These are phyloP conservation scores for Papilio polytes DNA, from an alignment of 1,140 invertebrate genomes.

Conservation along the genomic window DNA sequence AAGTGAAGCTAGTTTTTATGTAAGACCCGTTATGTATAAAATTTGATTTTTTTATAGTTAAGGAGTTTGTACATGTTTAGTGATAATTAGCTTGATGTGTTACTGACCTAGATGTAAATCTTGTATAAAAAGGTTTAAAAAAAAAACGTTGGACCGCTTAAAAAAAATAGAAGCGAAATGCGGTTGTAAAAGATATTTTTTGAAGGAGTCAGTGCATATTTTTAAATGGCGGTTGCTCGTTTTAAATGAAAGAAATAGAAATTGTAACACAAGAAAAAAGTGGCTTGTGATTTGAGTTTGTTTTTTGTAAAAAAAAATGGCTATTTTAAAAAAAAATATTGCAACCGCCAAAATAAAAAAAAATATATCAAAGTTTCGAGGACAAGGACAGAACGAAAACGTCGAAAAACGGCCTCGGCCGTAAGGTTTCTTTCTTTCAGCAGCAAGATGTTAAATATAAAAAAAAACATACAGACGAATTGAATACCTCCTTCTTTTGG, in stretches of 20 bases:
- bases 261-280: slow-evolving; percentile 78
- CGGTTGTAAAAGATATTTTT: slow-evolving; percentile 70
- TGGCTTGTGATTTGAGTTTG: slow-evolving; percentile 65
- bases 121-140: slow-evolving; percentile 36
- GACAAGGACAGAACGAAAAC: slow-evolving; percentile 32
- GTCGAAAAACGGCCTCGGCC: neutral
- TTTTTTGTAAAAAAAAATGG: slow-evolving; percentile 49
- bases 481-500: too few relatives aligned
- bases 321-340: slow-evolving; percentile 60
- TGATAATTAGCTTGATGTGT: slow-evolving; percentile 55
- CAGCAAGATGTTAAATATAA: too few relatives aligned
- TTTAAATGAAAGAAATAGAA: slow-evolving; percentile 46
- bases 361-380: slow-evolving; percentile 57
- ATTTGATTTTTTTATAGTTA: slow-evolving; percentile 48
- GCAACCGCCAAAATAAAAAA: slow-evolving; percentile 75
- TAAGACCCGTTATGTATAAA: slow-evolving; percentile 55
- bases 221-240: slow-evolving; percentile 62
- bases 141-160: slow-evolving; percentile 42
- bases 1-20: slow-evolving; percentile 12
- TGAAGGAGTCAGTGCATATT: slow-evolving; percentile 69
- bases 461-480: too few relatives aligned
- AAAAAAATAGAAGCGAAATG: slow-evolving; percentile 56
- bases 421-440: too few relatives aligned
- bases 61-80: slow-evolving; percentile 56
- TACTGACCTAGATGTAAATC: slow-evolving; percentile 67